Evolutionary conservation across 2,797 vertebrate genomes (phyloP).

Genomic region (Microtus californicus): DNA sequence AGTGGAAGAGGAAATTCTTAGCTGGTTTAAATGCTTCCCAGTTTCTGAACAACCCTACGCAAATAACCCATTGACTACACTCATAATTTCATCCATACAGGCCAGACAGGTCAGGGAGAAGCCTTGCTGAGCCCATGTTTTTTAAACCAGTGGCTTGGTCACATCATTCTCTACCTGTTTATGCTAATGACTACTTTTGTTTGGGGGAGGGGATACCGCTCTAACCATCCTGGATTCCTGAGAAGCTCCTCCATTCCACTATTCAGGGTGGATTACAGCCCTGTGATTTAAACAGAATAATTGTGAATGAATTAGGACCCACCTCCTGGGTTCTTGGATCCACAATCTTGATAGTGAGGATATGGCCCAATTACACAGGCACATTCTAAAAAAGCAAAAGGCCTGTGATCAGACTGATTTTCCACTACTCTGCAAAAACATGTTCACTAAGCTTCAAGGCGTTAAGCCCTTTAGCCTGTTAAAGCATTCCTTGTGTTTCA

Average conservation of each 20-base stretch:
- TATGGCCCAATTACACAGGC: neutral
- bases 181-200: neutral
- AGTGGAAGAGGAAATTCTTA: neutral
- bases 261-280: neutral
- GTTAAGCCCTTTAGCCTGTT: neutral
- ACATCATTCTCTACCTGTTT: neutral
- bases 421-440: neutral
- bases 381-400: neutral
- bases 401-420: neutral
- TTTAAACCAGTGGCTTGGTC: neutral
- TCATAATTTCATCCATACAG: neutral
- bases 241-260: neutral
- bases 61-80: neutral
- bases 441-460: neutral
- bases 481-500: neutral
- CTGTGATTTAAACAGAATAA: neutral
- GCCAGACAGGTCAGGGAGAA: neutral
- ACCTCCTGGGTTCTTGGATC: neutral
- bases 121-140: neutral
- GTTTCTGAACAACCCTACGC: neutral
- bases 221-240: neutral
- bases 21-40: neutral
- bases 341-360: neutral
- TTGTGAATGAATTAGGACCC: neutral
- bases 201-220: neutral